These are phyloP conservation scores for Pseudococcus jackbeardsleyi DNA, from an alignment of 2,888 invertebrate species.

Conservation along the genomic window DNA sequence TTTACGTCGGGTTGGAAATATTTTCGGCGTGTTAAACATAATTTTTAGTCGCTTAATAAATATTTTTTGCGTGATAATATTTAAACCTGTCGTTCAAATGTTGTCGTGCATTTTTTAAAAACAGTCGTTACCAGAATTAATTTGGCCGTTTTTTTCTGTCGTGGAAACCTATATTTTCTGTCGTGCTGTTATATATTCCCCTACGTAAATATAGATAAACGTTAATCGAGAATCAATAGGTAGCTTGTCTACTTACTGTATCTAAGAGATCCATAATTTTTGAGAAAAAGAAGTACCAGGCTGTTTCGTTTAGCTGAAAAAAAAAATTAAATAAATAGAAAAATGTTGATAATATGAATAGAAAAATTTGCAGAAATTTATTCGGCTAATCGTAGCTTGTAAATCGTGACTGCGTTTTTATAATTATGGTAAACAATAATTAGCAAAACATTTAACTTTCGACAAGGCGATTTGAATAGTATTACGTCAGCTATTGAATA, in stretches of 20 bases:
- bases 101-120: no score
- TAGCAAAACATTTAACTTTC: not conserved
- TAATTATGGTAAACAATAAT: not conserved
- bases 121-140: no score
- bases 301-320: constrained; percentile 65
- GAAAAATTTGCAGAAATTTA: not conserved
- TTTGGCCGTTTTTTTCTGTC: no score
- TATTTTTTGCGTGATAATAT: no score
- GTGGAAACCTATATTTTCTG: no score
- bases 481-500: not conserved
- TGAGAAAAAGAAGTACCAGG: constrained; percentile 71
- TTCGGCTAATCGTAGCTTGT: no score
- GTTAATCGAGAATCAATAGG: not conserved
- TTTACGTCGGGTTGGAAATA: no score
- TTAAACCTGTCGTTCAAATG: no score
- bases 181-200: no score
- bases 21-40: no score
- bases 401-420: no score
- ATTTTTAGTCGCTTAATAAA: no score
- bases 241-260: constrained; percentile 71
- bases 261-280: constrained; percentile 73
- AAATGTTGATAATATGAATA: not conserved
- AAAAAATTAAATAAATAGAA: constrained; percentile 20
- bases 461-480: not conserved
- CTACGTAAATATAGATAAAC: not conserved